Base-by-base conservation (phyloP, 2,113 vertebrate species). In the Empidonax alnorum region DNA sequence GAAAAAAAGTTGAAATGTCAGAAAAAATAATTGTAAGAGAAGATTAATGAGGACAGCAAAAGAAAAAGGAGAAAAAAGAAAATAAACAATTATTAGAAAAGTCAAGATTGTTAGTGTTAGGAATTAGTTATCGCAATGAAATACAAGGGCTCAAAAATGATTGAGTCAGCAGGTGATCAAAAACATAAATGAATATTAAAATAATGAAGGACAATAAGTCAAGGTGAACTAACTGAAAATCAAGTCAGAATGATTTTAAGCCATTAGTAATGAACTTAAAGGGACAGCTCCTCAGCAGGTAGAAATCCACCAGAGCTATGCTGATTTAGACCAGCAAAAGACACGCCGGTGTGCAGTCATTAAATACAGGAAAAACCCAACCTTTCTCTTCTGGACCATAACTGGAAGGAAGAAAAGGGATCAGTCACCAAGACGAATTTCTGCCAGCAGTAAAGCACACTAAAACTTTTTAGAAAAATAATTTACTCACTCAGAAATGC, bases 171-270 rank as follows among this genome's bases (percentile, higher is more conserved):
- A 95, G 96, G 95, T 92, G 91, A 94, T 87, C 89, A 94, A 95
- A 96, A 94, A 4, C 46, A 82, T 89, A 95, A 95, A 96, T 94
- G 73, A 96, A 96, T 96, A 95, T 94, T 95, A 92, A 95, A 96
- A 91, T 96, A 95, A 93, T 79, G 84, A 97, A 95, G 91, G 89
- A 94, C 94, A 95, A 75, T 87, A 97, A 96, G 94, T 94, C 94
- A 96, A 97, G 93, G 95, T 96, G 96, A 96, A 96, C 84, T 95
- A 89, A 95, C 80, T 91, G 84, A 93, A 95, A 96, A 97, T 96
- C 89, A 95, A 94, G 91, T 37, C 66, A 89, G 84, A 95, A 75
- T 49, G 69, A 95, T 77, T 95, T 94, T 91, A 94, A 96, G 84
- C 81, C 94, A 95, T 96, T 93, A 90, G 21, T 74, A 89, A 93